Evolutionary conservation across 1,140 invertebrate species (phyloP).

Genomic region (Saccostrea echinata): DNA sequence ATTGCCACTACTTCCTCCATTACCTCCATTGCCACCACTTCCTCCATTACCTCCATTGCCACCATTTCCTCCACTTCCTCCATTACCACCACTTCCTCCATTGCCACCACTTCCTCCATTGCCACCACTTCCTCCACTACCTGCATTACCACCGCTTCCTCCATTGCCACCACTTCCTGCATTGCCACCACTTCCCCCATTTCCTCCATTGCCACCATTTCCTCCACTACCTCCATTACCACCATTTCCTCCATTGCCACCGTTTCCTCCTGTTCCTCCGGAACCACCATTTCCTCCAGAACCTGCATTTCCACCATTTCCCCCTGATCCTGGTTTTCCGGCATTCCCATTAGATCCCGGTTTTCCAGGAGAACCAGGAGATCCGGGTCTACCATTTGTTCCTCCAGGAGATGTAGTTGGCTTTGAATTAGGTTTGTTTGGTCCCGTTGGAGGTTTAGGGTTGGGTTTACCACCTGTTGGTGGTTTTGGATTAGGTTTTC

Average conservation of each 20-base stretch:
- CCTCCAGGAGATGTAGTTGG: not conserved
- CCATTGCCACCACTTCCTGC: slow-evolving; percentile 51
- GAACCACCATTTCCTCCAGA: not conserved
- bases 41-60: slow-evolving; percentile 35
- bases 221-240: slow-evolving; percentile 20
- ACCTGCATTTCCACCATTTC: not conserved
- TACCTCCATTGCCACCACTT: slow-evolving; percentile 7
- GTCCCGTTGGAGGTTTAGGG: not conserved
- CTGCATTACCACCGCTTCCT: slow-evolving; percentile 46
- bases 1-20: not conserved
- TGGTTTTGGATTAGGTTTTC: slow-evolving; percentile 41
- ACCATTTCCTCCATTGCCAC: not conserved
- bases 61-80: slow-evolving; percentile 36
- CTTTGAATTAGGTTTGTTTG: slow-evolving; percentile 15
- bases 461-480: not conserved
- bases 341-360: not conserved
- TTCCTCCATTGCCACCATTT: slow-evolving; percentile 40
- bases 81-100: slow-evolving; percentile 45
- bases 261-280: not conserved
- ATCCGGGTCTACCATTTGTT: not conserved
- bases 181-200: slow-evolving; percentile 51
- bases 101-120: slow-evolving; percentile 49
- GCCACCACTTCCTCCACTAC: slow-evolving; percentile 48
- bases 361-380: not conserved
- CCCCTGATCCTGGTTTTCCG: not conserved